A percentile compares a stretch with the other conserved stretches of the same genome.
These are phyloP conservation scores for Microchrysa polita DNA, from an alignment of 2,888 invertebrate genomes.

Conservation along the genomic window DNA sequence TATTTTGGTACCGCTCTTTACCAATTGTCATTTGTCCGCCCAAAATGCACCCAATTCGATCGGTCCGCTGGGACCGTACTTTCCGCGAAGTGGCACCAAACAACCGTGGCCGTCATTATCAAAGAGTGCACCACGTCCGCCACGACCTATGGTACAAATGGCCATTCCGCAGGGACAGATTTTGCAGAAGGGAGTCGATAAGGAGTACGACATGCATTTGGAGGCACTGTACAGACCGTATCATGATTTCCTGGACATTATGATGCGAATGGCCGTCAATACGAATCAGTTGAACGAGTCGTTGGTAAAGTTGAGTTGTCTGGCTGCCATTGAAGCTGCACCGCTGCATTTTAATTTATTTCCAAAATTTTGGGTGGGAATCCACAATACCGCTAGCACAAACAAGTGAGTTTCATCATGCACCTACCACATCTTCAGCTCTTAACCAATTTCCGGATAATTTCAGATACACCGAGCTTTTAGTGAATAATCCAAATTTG, in stretches of 20 bases:
- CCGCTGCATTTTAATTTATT: slow-evolving; percentile 89
- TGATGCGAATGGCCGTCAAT: slow-evolving; percentile 87
- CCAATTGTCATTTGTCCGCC: slow-evolving; percentile 83
- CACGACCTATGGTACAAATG: slow-evolving; percentile 85
- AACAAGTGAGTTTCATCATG: slow-evolving; percentile 63
- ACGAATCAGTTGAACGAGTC: slow-evolving; percentile 87
- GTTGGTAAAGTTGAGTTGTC: slow-evolving; percentile 84
- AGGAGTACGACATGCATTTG: slow-evolving; percentile 79
- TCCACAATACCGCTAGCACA: slow-evolving; percentile 70
- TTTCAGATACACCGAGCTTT: slow-evolving; percentile 79
- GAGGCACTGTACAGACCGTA: slow-evolving; percentile 86
- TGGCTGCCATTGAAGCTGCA: slow-evolving; percentile 91
- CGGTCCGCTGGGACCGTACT: slow-evolving; percentile 78
- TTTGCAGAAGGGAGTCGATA: slow-evolving; percentile 73
- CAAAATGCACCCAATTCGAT: slow-evolving; percentile 76
- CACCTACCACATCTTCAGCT: too few relatives aligned
- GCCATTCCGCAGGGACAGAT: slow-evolving; percentile 80
- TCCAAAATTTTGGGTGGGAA: slow-evolving; percentile 92
- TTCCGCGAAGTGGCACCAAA: slow-evolving; percentile 75
- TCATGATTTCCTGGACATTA: slow-evolving; percentile 86
- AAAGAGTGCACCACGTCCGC: slow-evolving; percentile 76
- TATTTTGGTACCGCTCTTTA: slow-evolving; percentile 84
- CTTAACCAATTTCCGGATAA: too few relatives aligned
- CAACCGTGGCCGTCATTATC: slow-evolving; percentile 67
- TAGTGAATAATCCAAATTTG: slow-evolving; percentile 83